Base-by-base conservation (phyloP, 2,797 vertebrate species). In the Anableps anableps region DNA sequence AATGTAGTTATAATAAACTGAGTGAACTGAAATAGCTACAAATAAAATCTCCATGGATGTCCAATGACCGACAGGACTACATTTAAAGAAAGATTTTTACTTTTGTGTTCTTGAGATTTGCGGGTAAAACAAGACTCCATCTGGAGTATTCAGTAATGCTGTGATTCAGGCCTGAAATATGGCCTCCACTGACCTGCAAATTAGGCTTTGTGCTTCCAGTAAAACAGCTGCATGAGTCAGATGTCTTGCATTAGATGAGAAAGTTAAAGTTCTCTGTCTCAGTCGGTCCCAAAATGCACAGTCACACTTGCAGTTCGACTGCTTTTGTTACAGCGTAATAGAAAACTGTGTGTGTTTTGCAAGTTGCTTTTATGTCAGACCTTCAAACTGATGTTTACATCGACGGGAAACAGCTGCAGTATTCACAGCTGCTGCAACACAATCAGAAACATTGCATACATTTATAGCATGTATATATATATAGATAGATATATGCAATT, bases 221-320 rank as follows among this genome's bases (percentile, higher is more conserved):
- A 47, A 79, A 73, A 78, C 74, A 74, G 34, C 66, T 10, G 45
- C 77, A 29, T 78, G 58, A 80, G 34, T 76, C 71, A 74, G 48
- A 79, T 29, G 34, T 79, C 51, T 76, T 60, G 58, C 31, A 51
- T 74, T 50, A 58, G 74, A 80, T 17, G 47, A 78, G 47, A 73
- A 82, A 74, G 36, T 36, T 71, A 76, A 82, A 82, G 78, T 79
- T 84, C 75, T 31, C 4, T 2, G 2, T 45, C 36, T 6, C 34
- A 17, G 72, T 60, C 78, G 62, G 51, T 74, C 55, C 45, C 17
- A 36, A 78, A 74, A 71, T 71, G 80, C 75, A 81, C 38, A 68
- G 81, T 75, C 84, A 82, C 45, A 13, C 50, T 34, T 79, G 77
- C 76, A 66, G 58, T n/a, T 21, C 62, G 74, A 41, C 73, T 38